These are phyloP conservation scores for Mohoua ochrocephala DNA, from an alignment of 2,113 vertebrate genomes.

Conservation along the genomic window DNA sequence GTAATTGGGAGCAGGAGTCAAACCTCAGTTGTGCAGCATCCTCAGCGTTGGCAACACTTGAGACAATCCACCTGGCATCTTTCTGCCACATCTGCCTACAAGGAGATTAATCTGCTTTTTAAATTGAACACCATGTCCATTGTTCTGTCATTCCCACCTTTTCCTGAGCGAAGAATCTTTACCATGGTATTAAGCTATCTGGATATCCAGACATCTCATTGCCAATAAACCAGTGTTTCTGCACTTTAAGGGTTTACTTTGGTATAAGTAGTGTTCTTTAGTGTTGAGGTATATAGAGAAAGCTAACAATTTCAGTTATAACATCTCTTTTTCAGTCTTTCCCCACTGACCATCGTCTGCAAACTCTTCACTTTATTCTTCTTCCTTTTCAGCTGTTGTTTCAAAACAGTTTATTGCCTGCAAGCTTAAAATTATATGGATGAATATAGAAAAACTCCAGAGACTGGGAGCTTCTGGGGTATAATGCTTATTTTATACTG, in stretches of 20 bases:
- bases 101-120: background rate
- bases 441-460: background rate
- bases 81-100: background rate
- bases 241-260: background rate
- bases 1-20: background rate
- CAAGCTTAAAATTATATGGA: background rate
- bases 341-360: background rate
- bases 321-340: background rate
- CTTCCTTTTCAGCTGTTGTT: background rate
- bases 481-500: background rate
- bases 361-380: background rate
- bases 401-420: background rate
- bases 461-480: background rate
- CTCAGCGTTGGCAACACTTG: background rate
- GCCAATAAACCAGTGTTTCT: background rate
- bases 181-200: background rate
- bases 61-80: background rate
- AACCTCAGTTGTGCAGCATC: background rate
- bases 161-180: background rate
- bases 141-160: background rate
- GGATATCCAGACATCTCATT: background rate
- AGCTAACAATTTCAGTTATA: background rate
- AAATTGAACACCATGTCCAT: background rate
- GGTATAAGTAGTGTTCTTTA: background rate
- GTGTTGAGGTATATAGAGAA: background rate